A percentile compares a stretch with the other conserved stretches of the same genome.
Evolutionary conservation across 2,113 vertebrate genomes (phyloP).

Genomic region (Benitochromis conjunctus): DNA sequence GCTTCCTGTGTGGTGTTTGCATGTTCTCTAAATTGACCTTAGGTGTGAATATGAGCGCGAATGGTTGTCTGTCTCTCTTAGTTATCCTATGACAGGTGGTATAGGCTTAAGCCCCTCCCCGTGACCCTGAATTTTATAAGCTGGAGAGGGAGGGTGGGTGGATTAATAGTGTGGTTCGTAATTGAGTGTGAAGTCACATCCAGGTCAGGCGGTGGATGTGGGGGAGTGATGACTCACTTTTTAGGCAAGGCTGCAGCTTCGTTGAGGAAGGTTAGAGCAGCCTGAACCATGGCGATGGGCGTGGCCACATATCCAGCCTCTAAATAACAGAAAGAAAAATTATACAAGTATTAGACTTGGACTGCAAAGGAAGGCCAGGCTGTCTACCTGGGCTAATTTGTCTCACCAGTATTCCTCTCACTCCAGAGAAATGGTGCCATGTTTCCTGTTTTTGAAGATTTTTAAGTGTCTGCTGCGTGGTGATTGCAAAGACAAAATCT

Average conservation of each 20-base stretch:
- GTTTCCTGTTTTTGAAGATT: background rate
- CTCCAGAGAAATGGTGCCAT: background rate
- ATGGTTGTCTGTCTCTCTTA: background rate
- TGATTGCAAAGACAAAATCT: background rate
- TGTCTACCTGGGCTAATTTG: background rate
- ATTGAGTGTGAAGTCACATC: background rate
- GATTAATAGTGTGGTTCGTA: background rate
- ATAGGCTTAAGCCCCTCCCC: background rate
- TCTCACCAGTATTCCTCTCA: background rate
- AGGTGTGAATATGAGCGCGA: background rate
- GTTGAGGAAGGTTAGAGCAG: slow-evolving; percentile 83
- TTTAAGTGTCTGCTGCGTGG: background rate
- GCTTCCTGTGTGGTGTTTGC: background rate
- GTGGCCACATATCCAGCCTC: slow-evolving; percentile 88
- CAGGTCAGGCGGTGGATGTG: background rate
- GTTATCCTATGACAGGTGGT: background rate
- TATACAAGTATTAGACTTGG: background rate
- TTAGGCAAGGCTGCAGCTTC: slow-evolving; percentile 84
- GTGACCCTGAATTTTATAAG: background rate
- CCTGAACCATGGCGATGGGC: slow-evolving; percentile 91
- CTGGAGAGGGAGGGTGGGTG: background rate
- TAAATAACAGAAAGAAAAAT: slow-evolving; percentile 44
- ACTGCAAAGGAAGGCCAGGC: background rate
- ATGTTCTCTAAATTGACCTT: background rate
- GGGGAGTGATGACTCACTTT: slow-evolving; percentile 70